Evolutionary conservation across 1,140 invertebrate species (phyloP).

Genomic region (Hylaeus anthracinus): DNA sequence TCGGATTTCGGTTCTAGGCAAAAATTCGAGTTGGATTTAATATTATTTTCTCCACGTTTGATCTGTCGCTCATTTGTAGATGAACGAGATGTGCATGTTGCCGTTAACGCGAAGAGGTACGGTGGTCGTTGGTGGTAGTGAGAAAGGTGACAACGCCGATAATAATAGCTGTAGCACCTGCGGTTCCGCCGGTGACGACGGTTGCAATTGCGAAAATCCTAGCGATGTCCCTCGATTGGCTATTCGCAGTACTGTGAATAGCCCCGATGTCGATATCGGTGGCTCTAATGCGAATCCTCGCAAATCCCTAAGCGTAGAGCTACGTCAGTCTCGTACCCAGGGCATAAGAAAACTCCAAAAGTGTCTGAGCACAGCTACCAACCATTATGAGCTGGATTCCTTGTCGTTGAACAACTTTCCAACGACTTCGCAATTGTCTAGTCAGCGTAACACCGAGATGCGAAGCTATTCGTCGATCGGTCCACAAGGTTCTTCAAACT

Average conservation of each 20-base stretch:
- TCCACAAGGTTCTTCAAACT: slow-evolving; percentile 77
- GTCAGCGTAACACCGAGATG: slow-evolving; percentile 82
- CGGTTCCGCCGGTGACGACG: slow-evolving; percentile 72
- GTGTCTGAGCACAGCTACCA: slow-evolving; percentile 89
- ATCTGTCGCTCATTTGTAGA: slow-evolving; percentile 82
- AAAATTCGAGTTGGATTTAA: background rate
- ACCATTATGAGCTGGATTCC: slow-evolving; percentile 85
- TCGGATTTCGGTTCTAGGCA: background rate
- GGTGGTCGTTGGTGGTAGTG: slow-evolving; percentile 70
- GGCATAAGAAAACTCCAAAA: slow-evolving; percentile 94
- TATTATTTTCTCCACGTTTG: slow-evolving; percentile 47
- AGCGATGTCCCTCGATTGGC: slow-evolving; percentile 61
- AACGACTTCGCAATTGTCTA: slow-evolving; percentile 80
- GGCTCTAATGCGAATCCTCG: slow-evolving; percentile 63
- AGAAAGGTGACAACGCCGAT: slow-evolving; percentile 60
- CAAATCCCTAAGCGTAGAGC: slow-evolving; percentile 61
- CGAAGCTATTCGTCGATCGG: slow-evolving; percentile 75
- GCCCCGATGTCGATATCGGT: slow-evolving; percentile 52
- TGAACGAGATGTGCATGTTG: slow-evolving; percentile 89
- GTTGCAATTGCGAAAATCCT: slow-evolving; percentile 62
- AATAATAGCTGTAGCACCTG: slow-evolving; percentile 70
- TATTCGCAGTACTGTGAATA: slow-evolving; percentile 60
- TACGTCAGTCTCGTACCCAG: slow-evolving; percentile 90
- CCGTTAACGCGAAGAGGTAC: slow-evolving; percentile 81
- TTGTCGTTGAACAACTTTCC: slow-evolving; percentile 71